Evolutionary conservation across 1,140 invertebrate species (phyloP).

Genomic region (Magallana ariakensis): DNA sequence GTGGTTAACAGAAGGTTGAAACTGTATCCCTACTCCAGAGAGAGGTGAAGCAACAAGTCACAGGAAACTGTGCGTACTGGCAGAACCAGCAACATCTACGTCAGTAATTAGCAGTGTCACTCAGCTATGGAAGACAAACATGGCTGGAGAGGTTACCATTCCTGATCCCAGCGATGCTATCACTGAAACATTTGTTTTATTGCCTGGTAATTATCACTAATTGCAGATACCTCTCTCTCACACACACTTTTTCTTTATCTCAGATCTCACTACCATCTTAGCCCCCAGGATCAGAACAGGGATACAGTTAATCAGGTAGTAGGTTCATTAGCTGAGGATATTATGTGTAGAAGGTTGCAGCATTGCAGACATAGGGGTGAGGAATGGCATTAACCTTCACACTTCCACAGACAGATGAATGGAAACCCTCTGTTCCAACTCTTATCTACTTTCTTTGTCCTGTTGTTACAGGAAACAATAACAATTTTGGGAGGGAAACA

Average conservation of each 20-base stretch:
- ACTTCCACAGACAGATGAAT: background rate
- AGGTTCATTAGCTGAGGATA: background rate
- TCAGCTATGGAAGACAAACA: conserved; percentile 10
- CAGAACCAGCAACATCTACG: background rate
- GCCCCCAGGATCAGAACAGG: background rate
- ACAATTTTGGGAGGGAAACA: background rate
- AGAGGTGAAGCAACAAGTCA: background rate
- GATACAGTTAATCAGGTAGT: background rate
- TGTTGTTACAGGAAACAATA: background rate
- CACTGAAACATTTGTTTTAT: conserved; percentile 21
- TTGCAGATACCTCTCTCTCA: background rate
- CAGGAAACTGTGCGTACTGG: conserved; percentile 2
- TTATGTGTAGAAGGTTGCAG: background rate
- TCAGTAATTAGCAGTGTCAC: conserved; percentile 1
- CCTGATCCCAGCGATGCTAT: background rate
- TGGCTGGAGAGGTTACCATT: background rate
- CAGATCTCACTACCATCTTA: background rate
- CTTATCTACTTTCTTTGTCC: background rate
- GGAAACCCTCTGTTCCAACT: background rate
- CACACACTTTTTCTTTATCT: background rate
- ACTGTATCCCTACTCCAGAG: background rate
- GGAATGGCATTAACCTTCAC: background rate
- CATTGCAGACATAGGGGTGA: background rate
- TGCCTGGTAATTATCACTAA: conserved; percentile 28
- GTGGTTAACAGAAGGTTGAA: background rate